Evolutionary conservation across 2,797 vertebrate species (phyloP).

Genomic region (Sylvilagus floridanus): DNA sequence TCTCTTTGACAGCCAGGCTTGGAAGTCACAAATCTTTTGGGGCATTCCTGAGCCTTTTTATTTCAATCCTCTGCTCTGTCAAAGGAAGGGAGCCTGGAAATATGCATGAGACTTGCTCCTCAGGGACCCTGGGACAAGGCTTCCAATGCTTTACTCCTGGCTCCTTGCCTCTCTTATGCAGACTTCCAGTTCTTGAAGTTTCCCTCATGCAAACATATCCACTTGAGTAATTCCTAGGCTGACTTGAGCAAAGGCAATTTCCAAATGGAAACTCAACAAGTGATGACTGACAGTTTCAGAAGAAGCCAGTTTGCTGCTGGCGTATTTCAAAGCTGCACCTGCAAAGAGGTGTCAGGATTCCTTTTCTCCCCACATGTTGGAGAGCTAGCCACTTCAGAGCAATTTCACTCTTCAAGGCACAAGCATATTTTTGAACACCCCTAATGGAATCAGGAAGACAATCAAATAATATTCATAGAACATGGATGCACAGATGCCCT

Average conservation of each 20-base stretch:
- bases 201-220: constrained; percentile 33
- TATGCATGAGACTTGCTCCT: not conserved
- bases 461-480: not conserved
- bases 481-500: not conserved
- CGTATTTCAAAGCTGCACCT: constrained; percentile 20
- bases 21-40: not conserved
- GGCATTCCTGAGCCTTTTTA: not conserved
- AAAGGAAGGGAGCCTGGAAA: not conserved
- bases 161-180: not conserved
- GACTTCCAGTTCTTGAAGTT: not conserved
- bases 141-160: not conserved
- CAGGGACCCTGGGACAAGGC: not conserved
- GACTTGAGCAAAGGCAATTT: constrained; percentile 45
- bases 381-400: not conserved
- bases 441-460: not conserved
- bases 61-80: not conserved
- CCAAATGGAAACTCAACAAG: constrained; percentile 31
- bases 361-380: not conserved
- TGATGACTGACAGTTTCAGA: not conserved
- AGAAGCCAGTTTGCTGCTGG: not conserved
- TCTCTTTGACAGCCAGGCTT: not conserved
- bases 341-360: not conserved
- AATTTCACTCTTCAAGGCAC: not conserved
- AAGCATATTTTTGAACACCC: not conserved
- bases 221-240: constrained; percentile 15